Evolutionary conservation across 2,888 invertebrate genomes (phyloP).

Genomic region (Leptura quadrifasciata): DNA sequence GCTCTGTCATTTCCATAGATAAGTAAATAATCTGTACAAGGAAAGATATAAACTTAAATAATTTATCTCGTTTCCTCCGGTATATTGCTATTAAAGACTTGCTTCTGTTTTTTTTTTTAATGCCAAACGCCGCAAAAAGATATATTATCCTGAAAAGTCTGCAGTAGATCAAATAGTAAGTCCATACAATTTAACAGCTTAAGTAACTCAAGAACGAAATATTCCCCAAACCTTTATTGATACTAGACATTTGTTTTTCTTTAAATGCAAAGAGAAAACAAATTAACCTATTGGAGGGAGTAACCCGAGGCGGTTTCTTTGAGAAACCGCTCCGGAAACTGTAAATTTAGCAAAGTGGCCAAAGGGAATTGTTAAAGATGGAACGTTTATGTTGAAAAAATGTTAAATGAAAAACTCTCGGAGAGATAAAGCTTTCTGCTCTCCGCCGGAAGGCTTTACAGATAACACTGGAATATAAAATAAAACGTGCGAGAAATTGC

Average conservation of each 20-base stretch:
- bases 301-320: slow-evolving; percentile 20
- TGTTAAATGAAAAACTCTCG: slow-evolving; percentile 31
- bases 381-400: slow-evolving; percentile 17
- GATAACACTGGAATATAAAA: slow-evolving; percentile 16
- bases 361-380: slow-evolving; percentile 32
- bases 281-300: slow-evolving; percentile 19
- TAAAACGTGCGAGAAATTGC: slow-evolving; percentile 11
- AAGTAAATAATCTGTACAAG: too few species aligned
- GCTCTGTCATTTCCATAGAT: too few species aligned
- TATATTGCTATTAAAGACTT: too few species aligned
- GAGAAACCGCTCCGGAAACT: slow-evolving; percentile 30
- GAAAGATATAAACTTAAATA: too few species aligned
- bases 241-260: slow-evolving; percentile 13
- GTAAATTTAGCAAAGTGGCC: slow-evolving; percentile 33
- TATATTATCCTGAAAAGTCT: too few species aligned
- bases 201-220: background rate
- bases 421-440: slow-evolving; percentile 19
- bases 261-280: slow-evolving; percentile 14
- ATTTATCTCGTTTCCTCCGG: too few species aligned
- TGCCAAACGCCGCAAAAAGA: too few species aligned
- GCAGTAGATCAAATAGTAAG: too few species aligned
- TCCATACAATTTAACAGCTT: background rate
- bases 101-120: too few species aligned
- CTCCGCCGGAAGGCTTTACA: slow-evolving; percentile 10
- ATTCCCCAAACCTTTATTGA: background rate